Base-by-base conservation (phyloP, 2,797 vertebrate genomes). In the Lophotriccus pileatus region DNA sequence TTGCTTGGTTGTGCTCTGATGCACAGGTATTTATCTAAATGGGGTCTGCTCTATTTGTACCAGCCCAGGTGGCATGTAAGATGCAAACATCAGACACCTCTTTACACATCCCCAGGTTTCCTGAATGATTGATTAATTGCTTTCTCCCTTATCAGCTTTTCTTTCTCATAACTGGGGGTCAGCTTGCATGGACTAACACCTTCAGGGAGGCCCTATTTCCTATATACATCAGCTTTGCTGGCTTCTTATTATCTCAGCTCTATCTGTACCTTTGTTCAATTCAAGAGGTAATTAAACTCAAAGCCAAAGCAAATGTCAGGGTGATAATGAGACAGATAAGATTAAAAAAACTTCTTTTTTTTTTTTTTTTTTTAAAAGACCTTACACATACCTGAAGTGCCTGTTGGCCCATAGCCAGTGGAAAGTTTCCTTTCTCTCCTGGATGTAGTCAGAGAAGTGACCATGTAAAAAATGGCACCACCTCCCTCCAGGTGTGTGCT, bases 261-360 rank as follows among this genome's bases (percentile, higher is more conserved):
- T 95, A 89, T 90, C 89, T 95, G 93, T 47, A 96, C 84, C 97
- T 98, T 97, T 98, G 96, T 97, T 97, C 96, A 89, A 79, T 94
- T 95, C 91, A 94, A 93, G 96, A 95, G 94, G 95, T 97, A 97
- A 97, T 97, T 97, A 96, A 97, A 97, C 81, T 72, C 46, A 69
- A 97, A 97, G 97, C 97, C 97, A 98, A 98, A 97, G 97, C 97
- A 98, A 98, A 98, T 97, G 98, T 97, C 97, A 98, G 96, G 47
- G 68, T 88, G 97, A 97, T 97, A 97, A 97, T 92, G 96, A 98
- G 90, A 89, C 82, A 75, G 96, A 96, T 95, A 96, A 80, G 94
- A 87, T 86, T 92, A 76, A 77, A 86, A 87, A 85, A 64, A 10
- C 4, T 62, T 49, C 52, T 64, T 49, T 59, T 46, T 44, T 44